Percentiles rank a stretch among this genome's conserved stretches.
Evolutionary conservation across 2,113 vertebrate genomes (phyloP).

Genomic region (Microcebus jonahi): DNA sequence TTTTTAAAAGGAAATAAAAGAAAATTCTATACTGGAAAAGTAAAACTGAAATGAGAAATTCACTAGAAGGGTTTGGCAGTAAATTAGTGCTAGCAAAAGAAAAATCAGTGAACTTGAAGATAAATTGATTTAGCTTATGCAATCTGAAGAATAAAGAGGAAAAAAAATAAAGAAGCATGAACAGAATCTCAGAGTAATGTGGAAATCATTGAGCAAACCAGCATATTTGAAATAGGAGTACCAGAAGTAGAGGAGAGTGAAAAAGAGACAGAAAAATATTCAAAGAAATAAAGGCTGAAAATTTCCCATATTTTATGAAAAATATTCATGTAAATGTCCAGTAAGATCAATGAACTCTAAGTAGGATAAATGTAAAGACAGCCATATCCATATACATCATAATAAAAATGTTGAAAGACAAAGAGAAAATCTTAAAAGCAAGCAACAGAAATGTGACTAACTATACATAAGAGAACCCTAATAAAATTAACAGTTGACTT

Average conservation of each 20-base stretch:
- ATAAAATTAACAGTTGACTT: neutral
- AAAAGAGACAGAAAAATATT: neutral
- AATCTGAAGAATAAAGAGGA: neutral
- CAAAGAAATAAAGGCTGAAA: neutral
- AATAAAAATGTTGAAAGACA: neutral
- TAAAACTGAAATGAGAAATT: neutral
- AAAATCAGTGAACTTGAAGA: neutral
- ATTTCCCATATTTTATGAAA: neutral
- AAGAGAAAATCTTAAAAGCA: neutral
- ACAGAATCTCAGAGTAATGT: neutral
- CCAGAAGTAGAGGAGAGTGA: neutral
- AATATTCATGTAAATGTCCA: neutral
- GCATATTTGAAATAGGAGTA: neutral
- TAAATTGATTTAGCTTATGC: neutral
- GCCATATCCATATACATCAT: neutral
- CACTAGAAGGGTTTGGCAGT: neutral
- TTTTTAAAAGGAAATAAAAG: neutral
- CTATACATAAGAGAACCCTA: neutral
- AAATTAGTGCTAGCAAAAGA: neutral
- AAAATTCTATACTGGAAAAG: neutral
- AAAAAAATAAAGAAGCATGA: neutral
- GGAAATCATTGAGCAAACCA: neutral
- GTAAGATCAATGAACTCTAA: neutral
- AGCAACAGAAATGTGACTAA: neutral
- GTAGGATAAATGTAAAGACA: neutral